Base-by-base conservation (phyloP, 2,888 invertebrate genomes). In the Poecilobothrus nobilitatus region DNA sequence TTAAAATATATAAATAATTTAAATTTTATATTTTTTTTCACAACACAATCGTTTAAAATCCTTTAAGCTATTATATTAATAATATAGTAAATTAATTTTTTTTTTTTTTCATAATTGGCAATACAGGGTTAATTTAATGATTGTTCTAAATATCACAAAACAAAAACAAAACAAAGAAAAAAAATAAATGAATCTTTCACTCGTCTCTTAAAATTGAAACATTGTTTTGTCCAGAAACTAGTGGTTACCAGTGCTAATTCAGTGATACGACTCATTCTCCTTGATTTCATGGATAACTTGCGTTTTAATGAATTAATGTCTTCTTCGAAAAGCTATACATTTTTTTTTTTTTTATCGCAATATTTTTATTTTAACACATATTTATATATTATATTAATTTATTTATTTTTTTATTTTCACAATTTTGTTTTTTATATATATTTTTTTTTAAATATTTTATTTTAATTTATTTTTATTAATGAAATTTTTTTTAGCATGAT, bases 251-350 rank as follows among this genome's bases (percentile, higher is more conserved):
- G 86, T 81, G 90, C 87, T 82, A 92, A 85, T 83, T 91, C 88
- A 79, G 90, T 89, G 84, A 91, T 91, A 84, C 90, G 86, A 84
- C 91, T 91, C 86, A 91, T 90, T 85, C 89, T 87, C 80, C 91
- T 86, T 82, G 91, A 88, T 83, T 88, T 86, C 78, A 86, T 85
- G 76, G 91, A 89, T 75, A 92, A 86, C 77, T 90, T 89, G 83
- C 88, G 87, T 86, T 92, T 93, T 83, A 93, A 85, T 79, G 91
- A 90, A 80, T 88, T 88, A 84, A 93, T 91, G 83, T 93, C 91
- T 85, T 92, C 91, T 86, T 93, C 92, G 90, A 92, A 93, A 78
- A 92, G 86, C 89, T 91, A 86, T 67, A 37, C 9, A 37, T 37
- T 37, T 5, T 37, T 5, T 37, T 37, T 37, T 37, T 37, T 37